A percentile compares a stretch with the other conserved stretches of the same genome.
phyloP scores from a whole-genome alignment of 2,797 vertebrate genomes.

The Gouania willdenowi region DNA sequence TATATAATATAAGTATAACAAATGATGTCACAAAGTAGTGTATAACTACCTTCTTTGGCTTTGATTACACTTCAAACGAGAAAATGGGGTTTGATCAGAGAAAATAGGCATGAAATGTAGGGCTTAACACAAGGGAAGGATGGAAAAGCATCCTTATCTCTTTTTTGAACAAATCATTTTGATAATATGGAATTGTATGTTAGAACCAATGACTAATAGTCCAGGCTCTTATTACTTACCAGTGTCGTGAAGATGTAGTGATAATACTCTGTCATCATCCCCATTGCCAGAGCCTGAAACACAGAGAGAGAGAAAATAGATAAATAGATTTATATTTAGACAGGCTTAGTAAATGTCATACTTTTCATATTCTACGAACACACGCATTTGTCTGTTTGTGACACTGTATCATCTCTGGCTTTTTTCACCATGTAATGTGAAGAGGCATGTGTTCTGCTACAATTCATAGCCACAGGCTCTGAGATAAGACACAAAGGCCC shows the following conservation, averaged over 20 bases:
- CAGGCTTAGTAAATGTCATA: slow-evolving; percentile 13
- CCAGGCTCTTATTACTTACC: slow-evolving; percentile 79
- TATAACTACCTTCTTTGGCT: slow-evolving; percentile 17
- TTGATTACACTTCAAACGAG: not conserved
- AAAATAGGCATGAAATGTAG: slow-evolving; percentile 12
- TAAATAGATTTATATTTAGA: slow-evolving; percentile 29
- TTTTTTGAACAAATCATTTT: slow-evolving; percentile 20
- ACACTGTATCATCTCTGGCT: slow-evolving; percentile 4
- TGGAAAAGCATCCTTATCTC: not conserved
- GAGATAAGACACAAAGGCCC: slow-evolving; percentile 23
- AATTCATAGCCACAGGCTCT: slow-evolving; percentile 20
- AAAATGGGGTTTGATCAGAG: not conserved
- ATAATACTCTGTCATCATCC: slow-evolving; percentile 99
- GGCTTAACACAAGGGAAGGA: slow-evolving; percentile 22
- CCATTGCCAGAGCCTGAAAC: slow-evolving; percentile 92
- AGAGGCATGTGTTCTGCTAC: slow-evolving; percentile 31
- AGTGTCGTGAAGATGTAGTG: slow-evolving; percentile 99
- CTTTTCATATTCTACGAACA: slow-evolving; percentile 29
- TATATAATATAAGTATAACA: too few relatives aligned
- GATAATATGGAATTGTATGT: slow-evolving; percentile 14
- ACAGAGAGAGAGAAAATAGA: slow-evolving; percentile 20
- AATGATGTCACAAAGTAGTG: slow-evolving; percentile 5
- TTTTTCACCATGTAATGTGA: slow-evolving; percentile 35
- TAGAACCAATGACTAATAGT: slow-evolving; percentile 30
- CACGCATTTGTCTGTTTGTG: slow-evolving; percentile 6